These are phyloP conservation scores for Sclerodermus sp. DNA, from an alignment of 2,888 invertebrate genomes.

Conservation along the genomic window DNA sequence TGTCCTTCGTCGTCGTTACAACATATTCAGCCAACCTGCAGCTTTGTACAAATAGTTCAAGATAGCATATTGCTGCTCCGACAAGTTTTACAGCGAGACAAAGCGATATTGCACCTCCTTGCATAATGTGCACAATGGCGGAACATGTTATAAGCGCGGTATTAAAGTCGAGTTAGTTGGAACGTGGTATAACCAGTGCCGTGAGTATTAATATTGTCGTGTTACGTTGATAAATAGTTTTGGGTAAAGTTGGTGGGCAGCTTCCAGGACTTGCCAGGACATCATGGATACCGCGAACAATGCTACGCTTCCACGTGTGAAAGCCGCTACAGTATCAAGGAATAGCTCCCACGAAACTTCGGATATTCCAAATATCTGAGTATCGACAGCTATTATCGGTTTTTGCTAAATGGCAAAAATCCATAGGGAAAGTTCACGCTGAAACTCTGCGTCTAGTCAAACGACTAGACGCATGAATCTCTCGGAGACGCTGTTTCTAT, in stretches of 20 bases:
- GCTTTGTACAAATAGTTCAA: too few species aligned
- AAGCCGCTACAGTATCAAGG: slow-evolving; percentile 6
- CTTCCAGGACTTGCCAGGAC: slow-evolving; percentile 22
- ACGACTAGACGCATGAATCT: too few species aligned
- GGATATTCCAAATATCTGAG: slow-evolving; percentile 11
- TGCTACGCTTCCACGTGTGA: slow-evolving; percentile 18
- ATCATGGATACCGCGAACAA: slow-evolving; percentile 34
- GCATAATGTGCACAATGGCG: not conserved
- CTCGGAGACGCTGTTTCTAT: too few species aligned
- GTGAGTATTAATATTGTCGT: slow-evolving; percentile 35
- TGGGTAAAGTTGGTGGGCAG: slow-evolving; percentile 29
- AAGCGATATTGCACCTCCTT: slow-evolving; percentile 3
- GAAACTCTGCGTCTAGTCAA: too few species aligned
- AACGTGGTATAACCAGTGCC: slow-evolving; percentile 1
- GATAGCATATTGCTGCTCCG: too few species aligned
- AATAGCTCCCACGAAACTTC: slow-evolving; percentile 12
- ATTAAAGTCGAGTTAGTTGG: slow-evolving; percentile 20
- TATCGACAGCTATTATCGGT: slow-evolving; percentile 13
- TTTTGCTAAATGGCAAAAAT: not conserved
- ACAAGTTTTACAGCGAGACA: not conserved
- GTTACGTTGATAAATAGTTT: slow-evolving; percentile 40
- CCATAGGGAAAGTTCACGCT: not conserved
- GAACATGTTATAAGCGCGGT: slow-evolving; percentile 2
- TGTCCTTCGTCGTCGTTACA: too few species aligned
- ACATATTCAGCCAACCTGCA: not conserved